phyloP scores from a whole-genome alignment of 2,888 invertebrate genomes.

The Leptopterna dolabrata region DNA sequence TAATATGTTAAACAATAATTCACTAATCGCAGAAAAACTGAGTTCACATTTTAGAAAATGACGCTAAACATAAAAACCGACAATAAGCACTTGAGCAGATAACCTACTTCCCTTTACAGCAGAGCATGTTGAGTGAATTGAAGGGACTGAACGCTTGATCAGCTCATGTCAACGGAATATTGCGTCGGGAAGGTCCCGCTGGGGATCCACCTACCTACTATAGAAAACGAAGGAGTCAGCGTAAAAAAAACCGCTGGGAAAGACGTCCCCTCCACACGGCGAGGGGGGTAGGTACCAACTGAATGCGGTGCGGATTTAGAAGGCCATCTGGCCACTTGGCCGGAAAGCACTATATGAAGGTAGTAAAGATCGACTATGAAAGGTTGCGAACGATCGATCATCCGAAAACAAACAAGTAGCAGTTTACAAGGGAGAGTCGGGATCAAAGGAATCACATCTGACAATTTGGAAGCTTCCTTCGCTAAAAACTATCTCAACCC shows the following conservation, averaged over 20 bases:
- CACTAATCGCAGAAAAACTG: not conserved
- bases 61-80: not conserved
- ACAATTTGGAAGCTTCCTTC: not conserved
- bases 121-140: slow-evolving; percentile 31
- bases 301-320: not conserved
- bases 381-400: slow-evolving; percentile 8
- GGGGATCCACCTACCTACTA: not conserved
- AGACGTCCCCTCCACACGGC: not conserved
- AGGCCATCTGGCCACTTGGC: slow-evolving; percentile 19
- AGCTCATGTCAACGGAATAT: slow-evolving; percentile 5
- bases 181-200: not conserved
- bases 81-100: not conserved
- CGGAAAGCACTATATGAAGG: not conserved
- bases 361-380: slow-evolving; percentile 5
- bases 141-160: not conserved
- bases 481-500: not conserved
- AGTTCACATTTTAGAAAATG: not conserved
- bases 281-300: not conserved
- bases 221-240: not conserved
- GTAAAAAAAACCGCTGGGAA: not conserved
- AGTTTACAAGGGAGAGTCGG: not conserved
- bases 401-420: not conserved
- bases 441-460: not conserved
- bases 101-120: slow-evolving; percentile 39
- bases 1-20: slow-evolving; percentile 18